phyloP scores from a whole-genome alignment of 2,797 vertebrate species.

The Threskiornis aethiopicus region DNA sequence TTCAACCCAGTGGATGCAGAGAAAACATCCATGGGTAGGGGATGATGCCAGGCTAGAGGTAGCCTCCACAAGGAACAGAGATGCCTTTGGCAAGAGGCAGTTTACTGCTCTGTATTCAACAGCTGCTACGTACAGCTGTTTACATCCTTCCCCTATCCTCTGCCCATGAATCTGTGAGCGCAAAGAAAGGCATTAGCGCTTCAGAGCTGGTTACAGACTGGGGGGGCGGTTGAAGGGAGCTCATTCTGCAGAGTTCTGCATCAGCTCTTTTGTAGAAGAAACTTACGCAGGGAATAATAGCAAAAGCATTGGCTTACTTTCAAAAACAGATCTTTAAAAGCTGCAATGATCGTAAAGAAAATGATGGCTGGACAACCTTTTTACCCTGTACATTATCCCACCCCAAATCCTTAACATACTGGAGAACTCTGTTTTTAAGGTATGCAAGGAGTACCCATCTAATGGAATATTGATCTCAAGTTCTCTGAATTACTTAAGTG shows the following conservation, averaged over 20 bases:
- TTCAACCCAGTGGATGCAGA: not conserved
- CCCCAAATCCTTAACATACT: not conserved
- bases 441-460: not conserved
- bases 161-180: fast-evolving
- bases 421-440: not conserved
- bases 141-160: not conserved
- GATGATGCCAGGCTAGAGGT: not conserved
- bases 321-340: not conserved
- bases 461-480: constrained; percentile 16
- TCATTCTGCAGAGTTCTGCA: not conserved
- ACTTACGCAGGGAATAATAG: not conserved
- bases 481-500: not conserved
- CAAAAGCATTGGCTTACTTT: not conserved
- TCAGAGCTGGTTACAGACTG: not conserved
- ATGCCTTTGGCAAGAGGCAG: not conserved
- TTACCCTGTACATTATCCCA: not conserved
- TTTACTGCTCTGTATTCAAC: not conserved
- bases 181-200: not conserved
- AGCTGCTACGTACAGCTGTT: constrained; percentile 46
- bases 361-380: not conserved
- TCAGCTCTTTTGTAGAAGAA: not conserved
- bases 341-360: not conserved
- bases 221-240: not conserved
- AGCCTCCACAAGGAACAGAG: not conserved
- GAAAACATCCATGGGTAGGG: fast-evolving